phyloP scores from a whole-genome alignment of 1,140 invertebrate genomes.

The Bombus cullumanus region DNA sequence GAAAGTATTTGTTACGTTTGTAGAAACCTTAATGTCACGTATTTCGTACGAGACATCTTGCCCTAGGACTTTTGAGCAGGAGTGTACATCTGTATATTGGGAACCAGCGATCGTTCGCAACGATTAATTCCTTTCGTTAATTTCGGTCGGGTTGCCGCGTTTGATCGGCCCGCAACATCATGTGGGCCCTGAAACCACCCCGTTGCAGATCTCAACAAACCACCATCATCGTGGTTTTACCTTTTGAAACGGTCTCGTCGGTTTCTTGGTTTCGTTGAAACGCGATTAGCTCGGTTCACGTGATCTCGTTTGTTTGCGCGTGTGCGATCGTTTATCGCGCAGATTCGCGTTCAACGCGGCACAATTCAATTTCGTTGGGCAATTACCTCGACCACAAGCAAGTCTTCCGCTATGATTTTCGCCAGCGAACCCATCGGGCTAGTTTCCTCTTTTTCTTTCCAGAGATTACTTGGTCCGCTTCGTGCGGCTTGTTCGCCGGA shows the following conservation, averaged over 20 bases:
- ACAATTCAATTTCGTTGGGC: slow-evolving; percentile 24
- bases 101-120: slow-evolving; percentile 50
- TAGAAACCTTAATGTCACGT: too few relatives aligned
- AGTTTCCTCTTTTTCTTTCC: not conserved
- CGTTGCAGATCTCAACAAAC: not conserved
- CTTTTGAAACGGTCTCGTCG: not conserved
- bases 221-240: not conserved
- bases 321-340: slow-evolving; percentile 32
- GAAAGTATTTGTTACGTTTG: too few relatives aligned
- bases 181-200: slow-evolving; percentile 50
- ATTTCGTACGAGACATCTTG: too few relatives aligned
- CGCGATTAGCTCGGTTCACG: slow-evolving; percentile 38
- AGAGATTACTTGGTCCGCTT: not conserved
- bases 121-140: slow-evolving; percentile 67
- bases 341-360: slow-evolving; percentile 12
- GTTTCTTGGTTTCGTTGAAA: not conserved
- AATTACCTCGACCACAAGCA: not conserved
- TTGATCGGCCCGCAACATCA: slow-evolving; percentile 37
- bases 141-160: slow-evolving; percentile 46
- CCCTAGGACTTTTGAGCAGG: not conserved
- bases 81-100: not conserved
- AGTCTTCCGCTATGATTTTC: not conserved
- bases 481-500: not conserved
- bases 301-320: slow-evolving; percentile 41
- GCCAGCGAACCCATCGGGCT: not conserved